Base-by-base conservation (phyloP, 2,888 invertebrate genomes). In the Argynnis bischoffii region DNA sequence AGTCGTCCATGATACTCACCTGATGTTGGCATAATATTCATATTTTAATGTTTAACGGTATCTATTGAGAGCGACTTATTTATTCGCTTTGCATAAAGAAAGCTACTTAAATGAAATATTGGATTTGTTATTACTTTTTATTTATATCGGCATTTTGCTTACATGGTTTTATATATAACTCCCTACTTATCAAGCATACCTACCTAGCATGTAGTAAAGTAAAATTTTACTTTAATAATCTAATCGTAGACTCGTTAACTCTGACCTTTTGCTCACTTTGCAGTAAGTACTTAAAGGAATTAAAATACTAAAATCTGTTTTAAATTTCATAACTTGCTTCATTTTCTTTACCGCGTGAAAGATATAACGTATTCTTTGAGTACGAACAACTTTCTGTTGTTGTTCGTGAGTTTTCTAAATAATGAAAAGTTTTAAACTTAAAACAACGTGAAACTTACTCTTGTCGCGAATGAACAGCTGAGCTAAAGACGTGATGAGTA, bases 311-410 rank as follows among this genome's bases (percentile, higher is more conserved):
- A 54, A 71, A 66, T 63, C 61, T 64, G 59, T 57, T 71, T 69
- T 63, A 57, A 71, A 67, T 71, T 71, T 71, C 61, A 69, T 66
- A 66, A 69, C 61, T 57, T 54, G 66, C 61, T 71, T 66, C 56
- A 64, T 69, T 66, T 66, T 66, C 71, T 64, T 64, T 47, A 64
- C 61, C 50, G 56, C 54, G 41, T 53, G 53, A 41, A 69, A 69
- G 61, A 55, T 66, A 56, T 71, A 66, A 71, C 61, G 59, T 69
- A 69, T 69, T 69, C 66, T 64, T 60, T 66, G 46, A 64, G 55
- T 55, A 56, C 47, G 60, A 18, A 55, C 31, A 66, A 69, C 55
- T 69, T 66, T 54, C 55, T 54, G 60, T 69, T 63, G 63, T 67
- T 66, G 59, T 60, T 64, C 61, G 55, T 48, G 41, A 69, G 63